Base-by-base conservation (phyloP, 2,888 invertebrate genomes). In the Netelia inedita region DNA sequence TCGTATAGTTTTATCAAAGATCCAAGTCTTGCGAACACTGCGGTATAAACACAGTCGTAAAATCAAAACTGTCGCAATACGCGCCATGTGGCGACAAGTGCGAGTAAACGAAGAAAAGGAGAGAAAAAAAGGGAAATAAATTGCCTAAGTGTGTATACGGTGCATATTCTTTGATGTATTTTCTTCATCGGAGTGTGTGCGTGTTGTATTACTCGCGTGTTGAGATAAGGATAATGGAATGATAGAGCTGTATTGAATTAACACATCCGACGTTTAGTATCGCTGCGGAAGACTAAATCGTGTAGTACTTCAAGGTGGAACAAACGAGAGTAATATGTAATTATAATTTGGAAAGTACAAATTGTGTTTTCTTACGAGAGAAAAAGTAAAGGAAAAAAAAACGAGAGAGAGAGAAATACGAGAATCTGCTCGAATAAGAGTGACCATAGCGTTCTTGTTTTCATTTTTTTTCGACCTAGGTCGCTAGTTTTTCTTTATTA, bases 321-420 rank as follows among this genome's bases (percentile, higher is more conserved):
- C 3, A 28, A 74, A 53, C 55, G 23, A 73, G 28, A 63, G 57
- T 74, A 76, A 82, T 35, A 35, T 79, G 61, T 83, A 76, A 83
- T 80, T 80, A 79, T 86, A 75, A 87, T 83, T 85, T 82, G 83
- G 72, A 83, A 86, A 87, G 85, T 87, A 86, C 79, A 85, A 86
- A 84, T 81, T 69, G 63, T 41, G 73, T 82, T 76, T 71, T 76
- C 59, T 83, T 69, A 46, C n/a, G 23, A 16, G 21, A 68, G 59
- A 61, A 68, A 43, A 46, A 63, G 19, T 19, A 16, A 41, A 41
- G 43, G 3, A 53, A 66, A 66, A 23, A n/a, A 55, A 71, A 61
- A 55, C 14, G 35, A 1, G 21, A 35, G 35, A 68, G 14, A 59
- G n/a, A 55, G 76, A 55, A 74, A 43, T 53, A 69, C 5, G 19